Evolutionary conservation across 2,113 vertebrate species (phyloP).

Genomic region (Vidua chalybeata): DNA sequence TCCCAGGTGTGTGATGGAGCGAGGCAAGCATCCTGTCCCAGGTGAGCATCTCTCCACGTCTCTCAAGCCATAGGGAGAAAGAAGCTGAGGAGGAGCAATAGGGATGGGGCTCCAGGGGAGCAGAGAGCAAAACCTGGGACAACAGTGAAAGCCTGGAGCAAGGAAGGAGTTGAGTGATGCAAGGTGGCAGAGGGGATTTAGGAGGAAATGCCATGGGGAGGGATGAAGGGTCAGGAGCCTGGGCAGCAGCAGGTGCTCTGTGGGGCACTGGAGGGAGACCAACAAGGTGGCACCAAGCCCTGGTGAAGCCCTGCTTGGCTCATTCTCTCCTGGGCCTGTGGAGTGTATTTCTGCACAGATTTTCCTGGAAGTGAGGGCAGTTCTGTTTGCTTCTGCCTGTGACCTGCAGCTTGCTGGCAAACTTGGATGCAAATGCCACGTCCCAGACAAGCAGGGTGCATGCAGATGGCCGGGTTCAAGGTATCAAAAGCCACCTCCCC

Average conservation of each 20-base stretch:
- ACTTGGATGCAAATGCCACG: rapidly evolving
- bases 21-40: neutral
- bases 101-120: neutral
- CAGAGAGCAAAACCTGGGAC: neutral
- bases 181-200: neutral
- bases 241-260: neutral
- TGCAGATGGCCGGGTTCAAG: neutral
- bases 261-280: neutral
- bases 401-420: neutral
- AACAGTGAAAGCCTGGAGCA: neutral
- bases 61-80: neutral
- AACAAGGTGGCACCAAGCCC: neutral
- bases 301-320: neutral
- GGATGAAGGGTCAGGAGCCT: neutral
- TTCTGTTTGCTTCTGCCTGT: neutral
- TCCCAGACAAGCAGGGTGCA: rapidly evolving
- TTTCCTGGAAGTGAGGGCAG: neutral
- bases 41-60: neutral
- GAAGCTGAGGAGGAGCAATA: neutral
- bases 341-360: neutral
- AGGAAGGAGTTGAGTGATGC: neutral
- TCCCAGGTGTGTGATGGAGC: neutral
- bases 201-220: rapidly evolving
- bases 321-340: neutral
- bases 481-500: neutral